These are phyloP conservation scores for Mesorhabditis sp. DNA, from an alignment of 2,888 invertebrate species.

Conservation along the genomic window DNA sequence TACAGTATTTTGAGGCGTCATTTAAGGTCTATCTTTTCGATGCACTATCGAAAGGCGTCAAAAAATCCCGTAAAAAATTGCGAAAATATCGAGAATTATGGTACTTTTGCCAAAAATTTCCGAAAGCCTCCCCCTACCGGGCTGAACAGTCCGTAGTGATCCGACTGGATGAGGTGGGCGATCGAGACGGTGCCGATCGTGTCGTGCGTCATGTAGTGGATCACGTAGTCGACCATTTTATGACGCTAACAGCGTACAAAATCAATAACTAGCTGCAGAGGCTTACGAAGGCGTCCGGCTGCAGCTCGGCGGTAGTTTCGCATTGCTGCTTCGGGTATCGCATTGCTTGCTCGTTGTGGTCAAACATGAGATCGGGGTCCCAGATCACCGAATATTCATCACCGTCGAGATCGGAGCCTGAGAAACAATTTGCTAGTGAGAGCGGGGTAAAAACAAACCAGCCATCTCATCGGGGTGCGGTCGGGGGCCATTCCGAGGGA, in stretches of 20 bases:
- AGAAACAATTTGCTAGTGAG: neutral
- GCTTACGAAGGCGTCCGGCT: conserved; percentile 18
- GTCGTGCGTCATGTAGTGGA: conserved; percentile 56
- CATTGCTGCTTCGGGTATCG: conserved; percentile 23
- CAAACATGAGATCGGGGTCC: conserved; percentile 57
- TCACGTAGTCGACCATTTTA: conserved; percentile 53
- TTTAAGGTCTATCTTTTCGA: too few relatives aligned
- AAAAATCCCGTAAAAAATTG: too few relatives aligned
- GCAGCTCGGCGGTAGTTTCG: conserved; percentile 6
- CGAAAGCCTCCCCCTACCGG: too few relatives aligned
- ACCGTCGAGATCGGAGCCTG: conserved; percentile 61
- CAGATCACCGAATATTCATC: conserved; percentile 61
- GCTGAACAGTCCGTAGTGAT: conserved; percentile 41
- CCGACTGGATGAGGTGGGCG: conserved; percentile 56
- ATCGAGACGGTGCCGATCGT: conserved; percentile 56
- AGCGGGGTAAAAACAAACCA: conserved; percentile 25
- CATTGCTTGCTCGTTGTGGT: conserved; percentile 44
- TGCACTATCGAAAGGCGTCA: too few relatives aligned
- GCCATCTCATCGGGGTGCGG: conserved; percentile 62
- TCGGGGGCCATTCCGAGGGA: conserved; percentile 59
- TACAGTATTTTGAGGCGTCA: too few relatives aligned
- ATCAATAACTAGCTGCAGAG: too few relatives aligned
- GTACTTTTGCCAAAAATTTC: too few relatives aligned
- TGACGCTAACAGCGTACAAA: conserved; percentile 17
- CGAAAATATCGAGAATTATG: too few relatives aligned